These are phyloP conservation scores for Yponomeuta sedellus DNA, from an alignment of 2,888 invertebrate species.

Conservation along the genomic window DNA sequence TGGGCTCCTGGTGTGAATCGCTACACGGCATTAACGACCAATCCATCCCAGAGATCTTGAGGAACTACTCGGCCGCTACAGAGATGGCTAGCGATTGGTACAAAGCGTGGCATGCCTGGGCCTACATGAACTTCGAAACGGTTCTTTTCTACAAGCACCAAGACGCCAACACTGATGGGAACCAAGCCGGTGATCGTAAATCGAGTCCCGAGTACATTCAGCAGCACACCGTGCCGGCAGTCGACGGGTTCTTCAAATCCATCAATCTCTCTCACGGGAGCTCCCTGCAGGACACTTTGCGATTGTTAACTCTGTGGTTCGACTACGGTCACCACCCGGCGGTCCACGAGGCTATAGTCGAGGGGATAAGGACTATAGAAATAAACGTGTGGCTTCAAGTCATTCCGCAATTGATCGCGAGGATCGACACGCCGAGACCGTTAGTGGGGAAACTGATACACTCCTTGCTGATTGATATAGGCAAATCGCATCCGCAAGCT, in stretches of 20 bases:
- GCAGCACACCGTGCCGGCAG: constrained; percentile 93
- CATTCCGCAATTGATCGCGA: constrained; percentile 98
- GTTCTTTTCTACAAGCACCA: constrained; percentile 80
- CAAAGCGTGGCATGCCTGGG: constrained; percentile 99
- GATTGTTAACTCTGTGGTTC: constrained; percentile 98
- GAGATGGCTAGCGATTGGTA: constrained; percentile 93
- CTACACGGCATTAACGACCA: constrained; percentile 86
- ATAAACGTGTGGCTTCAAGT: constrained; percentile 99
- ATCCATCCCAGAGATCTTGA: constrained; percentile 85
- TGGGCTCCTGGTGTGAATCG: constrained; percentile 97
- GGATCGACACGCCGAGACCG: constrained; percentile 95
- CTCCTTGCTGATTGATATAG: constrained; percentile 95
- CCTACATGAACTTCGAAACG: constrained; percentile 98
- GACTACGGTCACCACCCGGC: constrained; percentile 97
- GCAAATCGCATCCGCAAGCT: constrained; percentile 98
- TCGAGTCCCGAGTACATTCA: constrained; percentile 76
- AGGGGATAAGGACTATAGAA: constrained; percentile 94
- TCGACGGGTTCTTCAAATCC: constrained; percentile 96
- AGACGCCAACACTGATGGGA: constrained; percentile 44
- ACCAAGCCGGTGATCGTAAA: constrained; percentile 35
- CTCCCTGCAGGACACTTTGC: constrained; percentile 96
- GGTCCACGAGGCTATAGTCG: constrained; percentile 94
- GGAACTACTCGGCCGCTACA: constrained; percentile 89
- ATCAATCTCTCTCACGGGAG: constrained; percentile 94
- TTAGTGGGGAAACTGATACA: constrained; percentile 94